Evolutionary conservation across 2,113 vertebrate species (phyloP), one percentile per base, ranked within the genome.

Genomic region (Gambusia holbrooki): DNA sequence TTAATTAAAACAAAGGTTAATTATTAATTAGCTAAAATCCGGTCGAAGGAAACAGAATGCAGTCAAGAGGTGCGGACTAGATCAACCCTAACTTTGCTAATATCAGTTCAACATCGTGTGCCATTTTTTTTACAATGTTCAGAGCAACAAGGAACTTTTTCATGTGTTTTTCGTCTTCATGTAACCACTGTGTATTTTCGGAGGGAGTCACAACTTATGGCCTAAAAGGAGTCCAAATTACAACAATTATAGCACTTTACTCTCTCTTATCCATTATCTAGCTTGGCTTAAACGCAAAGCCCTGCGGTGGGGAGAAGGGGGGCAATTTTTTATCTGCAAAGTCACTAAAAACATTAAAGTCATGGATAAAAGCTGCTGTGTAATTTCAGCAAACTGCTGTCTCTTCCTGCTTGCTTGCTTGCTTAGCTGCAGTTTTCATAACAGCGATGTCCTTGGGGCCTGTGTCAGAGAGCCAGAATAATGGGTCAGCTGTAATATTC

Each of bases 401-500:
- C 82, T 54, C 71, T 45, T 68, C 70, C 40, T 29, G 82, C 67
- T n/a, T 29, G 82, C 67, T n/a, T 29, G 82, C 67, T 54, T 71
- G 76, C 84, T 81, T 85, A 78, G 82, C 71, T 65, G 76, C 79
- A 65, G 76, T 78, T 77, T 66, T 78, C 88, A 58, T 74, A 83
- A 75, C 69, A 32, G 51, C 61, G 13, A 71, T 58, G 5, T 86
- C 81, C 80, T 80, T 19, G 48, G 72, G 77, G 85, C 78, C 76
- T 42, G 71, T 79, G 81, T 80, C 28, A 4, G 45, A 54, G 64
- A 80, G 74, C 10, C 1, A 77, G 83, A 87, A 77, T 84, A 65
- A 62, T 27, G 17, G 35, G 66, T 69, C 70, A 66, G 66, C 68
- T 2, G 14, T 32, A 68, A 74, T 69, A 64, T 61, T 68, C 58